A percentile compares a stretch with the other conserved stretches of the same genome.
phyloP scores from a whole-genome alignment of 2,797 vertebrate genomes.

The Gallirallus australis region DNA sequence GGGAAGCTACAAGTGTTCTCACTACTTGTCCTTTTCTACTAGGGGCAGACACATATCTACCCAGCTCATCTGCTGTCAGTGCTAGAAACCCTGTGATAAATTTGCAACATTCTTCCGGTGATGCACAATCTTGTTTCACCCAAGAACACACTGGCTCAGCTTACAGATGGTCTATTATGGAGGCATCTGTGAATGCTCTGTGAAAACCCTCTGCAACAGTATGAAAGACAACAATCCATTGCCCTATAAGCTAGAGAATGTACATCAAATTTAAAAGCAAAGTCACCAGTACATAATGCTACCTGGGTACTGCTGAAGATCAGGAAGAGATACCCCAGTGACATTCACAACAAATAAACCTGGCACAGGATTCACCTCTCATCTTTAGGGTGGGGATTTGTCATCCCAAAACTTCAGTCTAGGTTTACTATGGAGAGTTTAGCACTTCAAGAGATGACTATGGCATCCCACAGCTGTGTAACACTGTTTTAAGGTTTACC shows the following conservation, averaged over 20 bases:
- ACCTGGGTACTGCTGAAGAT: neutral
- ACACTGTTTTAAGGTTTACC: neutral
- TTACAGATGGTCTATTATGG: neutral
- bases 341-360: neutral
- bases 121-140: neutral
- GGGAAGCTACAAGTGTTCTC: neutral
- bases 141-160: neutral
- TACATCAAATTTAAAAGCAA: neutral
- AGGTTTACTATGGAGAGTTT: fast-evolving
- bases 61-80: neutral
- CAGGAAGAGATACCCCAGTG: neutral
- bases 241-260: neutral
- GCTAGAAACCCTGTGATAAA: neutral
- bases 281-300: neutral
- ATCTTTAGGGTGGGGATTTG: neutral
- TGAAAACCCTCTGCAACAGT: neutral
- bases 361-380: neutral
- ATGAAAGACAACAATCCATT: neutral
- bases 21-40: neutral
- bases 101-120: neutral
- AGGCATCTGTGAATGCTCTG: neutral
- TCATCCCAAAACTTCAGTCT: neutral
- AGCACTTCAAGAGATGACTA: neutral
- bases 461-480: neutral
- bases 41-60: neutral